These are phyloP conservation scores for Zelostemma sp. DNA, from an alignment of 1,140 invertebrate genomes.

Conservation along the genomic window DNA sequence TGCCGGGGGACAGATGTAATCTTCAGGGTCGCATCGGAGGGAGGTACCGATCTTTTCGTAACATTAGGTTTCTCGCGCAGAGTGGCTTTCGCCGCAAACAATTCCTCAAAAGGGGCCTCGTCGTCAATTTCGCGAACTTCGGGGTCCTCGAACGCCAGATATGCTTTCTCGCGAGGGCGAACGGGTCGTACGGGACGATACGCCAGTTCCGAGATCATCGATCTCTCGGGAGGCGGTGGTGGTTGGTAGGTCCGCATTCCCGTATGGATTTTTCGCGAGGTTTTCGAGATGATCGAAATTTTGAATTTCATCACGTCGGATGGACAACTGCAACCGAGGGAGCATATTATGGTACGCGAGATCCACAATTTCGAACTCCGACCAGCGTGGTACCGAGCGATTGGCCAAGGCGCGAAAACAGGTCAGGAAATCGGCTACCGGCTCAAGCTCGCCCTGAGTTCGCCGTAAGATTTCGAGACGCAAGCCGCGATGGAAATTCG, in stretches of 20 bases:
- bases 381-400: conserved; percentile 4
- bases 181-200: background rate
- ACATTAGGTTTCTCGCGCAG: too few species aligned
- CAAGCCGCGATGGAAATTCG: conserved; percentile 9
- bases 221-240: background rate
- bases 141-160: background rate
- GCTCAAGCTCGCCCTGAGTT: conserved; percentile 16
- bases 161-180: background rate
- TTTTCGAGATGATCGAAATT: background rate
- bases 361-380: conserved; percentile 3
- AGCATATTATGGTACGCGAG: conserved; percentile 10
- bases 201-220: background rate
- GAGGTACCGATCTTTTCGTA: too few species aligned
- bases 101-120: background rate
- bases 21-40: too few species aligned
- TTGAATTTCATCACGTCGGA: background rate
- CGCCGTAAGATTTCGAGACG: conserved; percentile 1
- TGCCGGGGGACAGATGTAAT: too few species aligned
- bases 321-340: conserved; percentile 5
- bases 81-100: background rate
- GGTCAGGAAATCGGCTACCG: conserved; percentile 14
- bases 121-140: background rate
- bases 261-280: background rate
- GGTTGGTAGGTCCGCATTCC: background rate
- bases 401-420: conserved; percentile 7